Base-by-base conservation (phyloP, 2,888 invertebrate species). In the Barypeithes pellucidus region DNA sequence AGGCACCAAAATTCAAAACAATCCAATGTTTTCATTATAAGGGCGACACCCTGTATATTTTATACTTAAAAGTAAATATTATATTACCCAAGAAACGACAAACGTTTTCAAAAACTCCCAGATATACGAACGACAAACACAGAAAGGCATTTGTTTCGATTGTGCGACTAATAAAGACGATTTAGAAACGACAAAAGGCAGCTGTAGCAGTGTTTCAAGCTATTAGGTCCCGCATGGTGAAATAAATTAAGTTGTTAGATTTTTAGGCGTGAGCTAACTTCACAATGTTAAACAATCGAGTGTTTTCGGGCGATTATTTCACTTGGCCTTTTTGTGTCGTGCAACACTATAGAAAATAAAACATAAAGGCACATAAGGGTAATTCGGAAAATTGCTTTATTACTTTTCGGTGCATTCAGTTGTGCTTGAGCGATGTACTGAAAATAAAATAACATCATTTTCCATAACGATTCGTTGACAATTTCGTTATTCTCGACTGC, bases 101-200 rank as follows among this genome's bases (percentile, higher is more conserved):
- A 43, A 43, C 16, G 14, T 43, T n/a, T 9, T 41, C 62, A 12
- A 47, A 45, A 62, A 62, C 33, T 62, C 50, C 18, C 18, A 36
- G 50, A 50, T 16, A 57, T 33, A 33, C 16, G 36, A 63, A 62
- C 41, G 47, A 2, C 29, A 45, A 16, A 50, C 50, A 63, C 50
- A 63, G 33, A 63, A 63, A 50, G 50, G 50, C 68, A 61, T 68
- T 68, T 68, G 61, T 61, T 61, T 68, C 61, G 60, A 68, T 68
- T 68, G 61, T 68, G 47, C 52, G 52, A 50, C 61, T 68, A 68
- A 68, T 68, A 68, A 61, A 68, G 61, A 68, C 68, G 50, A 61
- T 68, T 61, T 68, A 61, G 39, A 67, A 68, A 20, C 59, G 61
- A 61, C 47, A 68, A 68, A 61, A 61, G 68, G 61, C 68, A 68